Percentiles rank a stretch among this genome's conserved stretches.
Evolutionary conservation across 2,888 invertebrate species (phyloP).

Genomic region (Acanthosepion esculentum): DNA sequence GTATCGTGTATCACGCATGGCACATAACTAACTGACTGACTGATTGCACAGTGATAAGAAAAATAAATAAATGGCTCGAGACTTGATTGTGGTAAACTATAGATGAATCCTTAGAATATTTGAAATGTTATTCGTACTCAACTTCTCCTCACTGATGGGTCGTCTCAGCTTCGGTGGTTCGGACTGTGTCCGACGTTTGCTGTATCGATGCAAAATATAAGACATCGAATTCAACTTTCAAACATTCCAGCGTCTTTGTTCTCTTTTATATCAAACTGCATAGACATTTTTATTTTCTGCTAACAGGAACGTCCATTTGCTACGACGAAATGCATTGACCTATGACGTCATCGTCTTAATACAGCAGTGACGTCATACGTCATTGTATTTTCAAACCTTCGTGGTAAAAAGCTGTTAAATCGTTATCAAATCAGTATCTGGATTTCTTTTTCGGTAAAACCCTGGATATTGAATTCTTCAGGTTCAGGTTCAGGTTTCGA

Average conservation of each 20-base stretch:
- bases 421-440: too few relatives aligned
- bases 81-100: too few relatives aligned
- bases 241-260: background rate
- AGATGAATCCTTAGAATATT: too few relatives aligned
- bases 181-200: conserved; percentile 12
- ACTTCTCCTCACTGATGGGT: background rate
- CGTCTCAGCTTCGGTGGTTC: background rate
- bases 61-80: too few relatives aligned
- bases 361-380: background rate
- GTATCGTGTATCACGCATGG: too few relatives aligned
- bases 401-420: too few relatives aligned
- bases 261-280: background rate
- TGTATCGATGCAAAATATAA: background rate
- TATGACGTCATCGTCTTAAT: background rate
- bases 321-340: background rate
- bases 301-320: background rate
- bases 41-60: too few relatives aligned
- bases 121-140: background rate
- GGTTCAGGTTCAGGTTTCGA: too few relatives aligned
- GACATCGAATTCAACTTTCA: background rate
- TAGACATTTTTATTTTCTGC: background rate
- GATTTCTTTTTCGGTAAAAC: too few relatives aligned
- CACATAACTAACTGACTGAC: too few relatives aligned
- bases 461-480: too few relatives aligned
- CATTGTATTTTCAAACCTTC: too few relatives aligned